phyloP scores from a whole-genome alignment of 2,797 vertebrate species.

The Lithobates sylvaticus region DNA sequence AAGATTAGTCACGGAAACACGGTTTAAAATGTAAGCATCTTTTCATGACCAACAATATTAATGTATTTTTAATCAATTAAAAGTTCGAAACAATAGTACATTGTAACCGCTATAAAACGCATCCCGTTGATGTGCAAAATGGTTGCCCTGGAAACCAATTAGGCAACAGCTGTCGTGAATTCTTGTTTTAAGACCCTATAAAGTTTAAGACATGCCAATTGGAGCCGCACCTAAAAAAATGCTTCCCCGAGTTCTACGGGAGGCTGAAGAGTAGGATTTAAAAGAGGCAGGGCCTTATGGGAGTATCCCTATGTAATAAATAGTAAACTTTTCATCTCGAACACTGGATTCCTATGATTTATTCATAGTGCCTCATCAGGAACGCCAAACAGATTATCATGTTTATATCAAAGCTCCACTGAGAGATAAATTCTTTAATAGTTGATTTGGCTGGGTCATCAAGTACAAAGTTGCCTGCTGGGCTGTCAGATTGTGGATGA shows the following conservation, averaged over 20 bases:
- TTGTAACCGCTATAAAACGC: background rate
- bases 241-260: background rate
- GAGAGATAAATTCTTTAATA: slow-evolving; percentile 87
- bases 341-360: slow-evolving; percentile 85
- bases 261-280: slow-evolving; percentile 72
- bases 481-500: slow-evolving; percentile 73
- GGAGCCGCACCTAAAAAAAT: slow-evolving; percentile 45
- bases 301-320: slow-evolving; percentile 78
- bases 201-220: background rate
- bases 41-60: background rate
- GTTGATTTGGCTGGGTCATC: slow-evolving; percentile 80
- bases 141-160: slow-evolving; percentile 27
- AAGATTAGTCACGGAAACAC: background rate
- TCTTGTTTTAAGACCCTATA: slow-evolving; percentile 19
- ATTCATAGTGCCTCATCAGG: slow-evolving; percentile 86
- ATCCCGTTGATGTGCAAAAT: background rate
- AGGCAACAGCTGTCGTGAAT: slow-evolving; percentile 20
- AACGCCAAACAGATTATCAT: slow-evolving; percentile 88
- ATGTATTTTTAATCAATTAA: slow-evolving; percentile 16
- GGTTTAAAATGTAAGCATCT: background rate
- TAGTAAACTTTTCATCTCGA: slow-evolving; percentile 83
- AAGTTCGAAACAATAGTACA: background rate
- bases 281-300: slow-evolving; percentile 76
- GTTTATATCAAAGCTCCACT: slow-evolving; percentile 87
- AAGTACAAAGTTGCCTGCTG: slow-evolving; percentile 68